Conservation (phyloP, 2,797 vertebrate genomes). For the Danio choprae region DNA sequence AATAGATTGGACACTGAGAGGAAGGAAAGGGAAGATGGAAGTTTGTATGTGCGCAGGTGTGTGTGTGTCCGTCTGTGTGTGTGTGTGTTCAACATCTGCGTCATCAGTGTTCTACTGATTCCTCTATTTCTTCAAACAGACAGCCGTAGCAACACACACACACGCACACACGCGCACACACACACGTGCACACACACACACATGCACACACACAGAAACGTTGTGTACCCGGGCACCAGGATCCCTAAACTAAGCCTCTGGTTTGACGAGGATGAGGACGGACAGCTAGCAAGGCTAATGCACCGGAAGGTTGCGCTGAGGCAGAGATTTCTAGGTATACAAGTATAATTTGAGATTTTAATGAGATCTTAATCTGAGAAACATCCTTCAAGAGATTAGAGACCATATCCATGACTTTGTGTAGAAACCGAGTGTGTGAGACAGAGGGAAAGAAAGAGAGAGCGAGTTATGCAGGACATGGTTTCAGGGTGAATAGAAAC, state of each 20-base stretch:
- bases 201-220: constrained; percentile 31
- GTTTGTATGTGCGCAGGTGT: neutral
- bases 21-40: constrained; percentile 26
- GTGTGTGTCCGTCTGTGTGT: neutral
- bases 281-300: constrained; percentile 40
- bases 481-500: constrained; percentile 24
- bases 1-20: constrained; percentile 31
- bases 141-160: constrained; percentile 18
- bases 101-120: constrained; percentile 31
- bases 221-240: constrained; percentile 14
- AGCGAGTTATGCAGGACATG: constrained; percentile 24
- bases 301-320: constrained; percentile 27
- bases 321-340: constrained; percentile 35
- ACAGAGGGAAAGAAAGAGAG: neutral
- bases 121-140: constrained; percentile 15
- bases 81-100: constrained; percentile 30
- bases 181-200: constrained; percentile 30
- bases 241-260: constrained; percentile 22
- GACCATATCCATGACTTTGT: constrained; percentile 21
- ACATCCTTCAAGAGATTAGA: constrained; percentile 34
- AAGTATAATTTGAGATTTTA: constrained; percentile 48
- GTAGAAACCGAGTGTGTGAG: constrained; percentile 2
- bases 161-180: constrained; percentile 37
- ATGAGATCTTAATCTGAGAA: constrained; percentile 45
- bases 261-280: constrained; percentile 48